Percentiles rank a stretch among this genome's conserved stretches.
Evolutionary conservation across 2,113 vertebrate genomes (phyloP).

Genomic region (Otis tarda): DNA sequence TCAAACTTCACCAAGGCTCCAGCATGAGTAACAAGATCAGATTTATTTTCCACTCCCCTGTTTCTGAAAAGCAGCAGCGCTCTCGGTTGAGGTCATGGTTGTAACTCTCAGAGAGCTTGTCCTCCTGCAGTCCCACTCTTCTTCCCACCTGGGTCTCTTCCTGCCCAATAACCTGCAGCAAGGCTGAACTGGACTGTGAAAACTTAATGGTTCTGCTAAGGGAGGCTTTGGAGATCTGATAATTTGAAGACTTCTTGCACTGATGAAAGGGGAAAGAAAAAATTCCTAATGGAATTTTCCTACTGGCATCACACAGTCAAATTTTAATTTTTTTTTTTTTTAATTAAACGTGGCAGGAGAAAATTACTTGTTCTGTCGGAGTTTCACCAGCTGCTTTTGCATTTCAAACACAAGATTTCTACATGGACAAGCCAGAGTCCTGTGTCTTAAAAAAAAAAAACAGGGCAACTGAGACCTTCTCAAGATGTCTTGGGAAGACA

Average conservation of each 20-base stretch:
- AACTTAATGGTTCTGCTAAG: background rate
- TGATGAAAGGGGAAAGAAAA: background rate
- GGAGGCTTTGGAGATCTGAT: background rate
- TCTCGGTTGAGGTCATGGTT: background rate
- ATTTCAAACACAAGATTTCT: background rate
- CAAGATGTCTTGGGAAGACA: background rate
- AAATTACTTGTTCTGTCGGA: background rate
- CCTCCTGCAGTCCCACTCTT: background rate
- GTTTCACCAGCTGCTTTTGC: background rate
- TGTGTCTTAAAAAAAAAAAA: background rate
- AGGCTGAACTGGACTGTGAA: background rate
- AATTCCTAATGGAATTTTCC: background rate
- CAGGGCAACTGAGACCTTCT: background rate
- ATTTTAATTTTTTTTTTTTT: too few species aligned
- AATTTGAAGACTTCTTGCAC: background rate
- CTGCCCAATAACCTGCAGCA: rapidly evolving
- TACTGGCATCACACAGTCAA: background rate
- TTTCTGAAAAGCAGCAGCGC: background rate
- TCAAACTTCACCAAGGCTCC: background rate
- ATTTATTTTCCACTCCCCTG: background rate
- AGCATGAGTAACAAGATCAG: rapidly evolving
- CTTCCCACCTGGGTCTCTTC: background rate
- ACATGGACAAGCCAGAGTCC: background rate
- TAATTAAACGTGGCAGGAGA: background rate
- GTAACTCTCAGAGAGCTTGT: background rate